Conservation (phyloP, 2,113 vertebrate species). For the pig (Sus scrofa) region T2T-Sscrofa CM000817.6:4561501-4562000, state of each 20-base stretch:
- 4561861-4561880: not conserved
- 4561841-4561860: slow-evolving; percentile 59
- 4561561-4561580: not conserved
- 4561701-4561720: not conserved
- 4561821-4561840: not conserved
- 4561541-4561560: fast-evolving
- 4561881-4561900: not conserved
- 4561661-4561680: not conserved
- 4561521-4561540: fast-evolving
- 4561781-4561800: slow-evolving; percentile 49
- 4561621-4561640: fast-evolving
- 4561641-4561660: fast-evolving
- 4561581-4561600: not conserved
- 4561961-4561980: not conserved
- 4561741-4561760: not conserved
- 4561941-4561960: not conserved
- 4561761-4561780: slow-evolving; percentile 64
- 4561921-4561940: not conserved
- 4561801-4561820: not conserved
- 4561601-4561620: fast-evolving
- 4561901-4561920: not conserved
- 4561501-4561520: fast-evolving
- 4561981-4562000: not conserved
- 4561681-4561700: not conserved
- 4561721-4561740: not conserved